phyloP scores from a whole-genome alignment of 2,888 invertebrate species.

The Luperina testacea region DNA sequence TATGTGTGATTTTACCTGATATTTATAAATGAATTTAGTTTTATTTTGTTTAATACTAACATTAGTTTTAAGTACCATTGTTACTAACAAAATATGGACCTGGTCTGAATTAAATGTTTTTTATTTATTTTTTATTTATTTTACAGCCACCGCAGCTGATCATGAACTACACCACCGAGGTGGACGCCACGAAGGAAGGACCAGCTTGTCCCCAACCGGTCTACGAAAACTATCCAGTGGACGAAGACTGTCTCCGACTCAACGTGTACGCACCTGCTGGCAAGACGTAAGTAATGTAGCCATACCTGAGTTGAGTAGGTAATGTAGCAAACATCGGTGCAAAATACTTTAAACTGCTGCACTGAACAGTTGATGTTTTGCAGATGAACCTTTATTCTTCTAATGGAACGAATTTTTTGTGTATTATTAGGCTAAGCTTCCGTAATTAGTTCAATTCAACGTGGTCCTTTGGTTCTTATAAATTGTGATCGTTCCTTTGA shows the following conservation, averaged over 20 bases:
- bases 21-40: no score
- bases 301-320: background rate
- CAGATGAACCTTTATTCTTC: background rate
- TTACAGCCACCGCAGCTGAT: conserved; percentile 87
- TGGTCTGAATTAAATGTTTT: no score
- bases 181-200: conserved; percentile 90
- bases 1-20: no score
- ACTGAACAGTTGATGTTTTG: background rate
- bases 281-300: conserved; percentile 56
- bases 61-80: no score
- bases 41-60: no score
- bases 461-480: background rate
- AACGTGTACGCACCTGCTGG: conserved; percentile 89
- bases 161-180: conserved; percentile 84
- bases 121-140: no score
- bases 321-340: background rate
- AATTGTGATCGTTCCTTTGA: background rate
- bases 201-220: conserved; percentile 90
- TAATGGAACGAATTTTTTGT: background rate
- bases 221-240: conserved; percentile 75
- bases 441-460: background rate
- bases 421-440: background rate
- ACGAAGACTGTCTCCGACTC: conserved; percentile 92
- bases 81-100: no score
- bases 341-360: background rate